A percentile compares a stretch with the other conserved stretches of the same genome.
These are phyloP conservation scores for Phycodurus eques DNA, from an alignment of 2,113 vertebrate species.

Conservation along the genomic window DNA sequence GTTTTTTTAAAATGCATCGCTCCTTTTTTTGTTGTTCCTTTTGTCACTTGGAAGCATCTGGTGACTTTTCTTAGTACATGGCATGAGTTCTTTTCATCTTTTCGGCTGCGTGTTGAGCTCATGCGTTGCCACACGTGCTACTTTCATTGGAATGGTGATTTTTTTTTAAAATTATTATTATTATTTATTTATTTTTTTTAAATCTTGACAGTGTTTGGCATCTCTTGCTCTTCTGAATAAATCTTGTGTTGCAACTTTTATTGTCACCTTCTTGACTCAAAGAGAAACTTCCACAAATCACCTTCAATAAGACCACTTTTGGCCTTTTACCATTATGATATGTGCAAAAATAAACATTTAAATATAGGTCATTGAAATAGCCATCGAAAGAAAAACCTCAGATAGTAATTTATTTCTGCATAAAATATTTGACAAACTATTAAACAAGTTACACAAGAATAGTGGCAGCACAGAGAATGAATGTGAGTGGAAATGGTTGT, in stretches of 20 bases:
- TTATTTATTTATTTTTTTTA: slow-evolving; percentile 89
- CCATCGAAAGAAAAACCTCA: too few species aligned
- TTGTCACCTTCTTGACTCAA: not conserved
- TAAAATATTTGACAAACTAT: too few species aligned
- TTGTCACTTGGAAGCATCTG: slow-evolving; percentile 70
- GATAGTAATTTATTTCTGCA: too few species aligned
- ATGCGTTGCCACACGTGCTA: slow-evolving; percentile 92
- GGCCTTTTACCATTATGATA: too few species aligned
- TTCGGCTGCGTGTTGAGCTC: slow-evolving; percentile 98
- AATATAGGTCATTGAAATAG: too few species aligned
- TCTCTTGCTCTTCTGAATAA: slow-evolving; percentile 97
- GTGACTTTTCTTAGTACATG: slow-evolving; percentile 90
- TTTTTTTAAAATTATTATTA: not conserved
- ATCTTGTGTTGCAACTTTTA: slow-evolving; percentile 86
- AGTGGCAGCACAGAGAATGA: too few species aligned
- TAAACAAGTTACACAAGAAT: too few species aligned
- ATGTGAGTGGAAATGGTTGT: too few species aligned
- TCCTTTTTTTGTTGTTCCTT: slow-evolving; percentile 70
- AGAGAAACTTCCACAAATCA: not conserved
- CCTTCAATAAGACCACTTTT: too few species aligned
- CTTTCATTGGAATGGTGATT: slow-evolving; percentile 98
- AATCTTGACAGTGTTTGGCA: slow-evolving; percentile 99
- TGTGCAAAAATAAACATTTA: too few species aligned
- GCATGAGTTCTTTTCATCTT: slow-evolving; percentile 96
- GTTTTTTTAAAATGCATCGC: slow-evolving; percentile 87